Conservation (phyloP, 2,113 vertebrate genomes). For the Alethe castanea region DNA sequence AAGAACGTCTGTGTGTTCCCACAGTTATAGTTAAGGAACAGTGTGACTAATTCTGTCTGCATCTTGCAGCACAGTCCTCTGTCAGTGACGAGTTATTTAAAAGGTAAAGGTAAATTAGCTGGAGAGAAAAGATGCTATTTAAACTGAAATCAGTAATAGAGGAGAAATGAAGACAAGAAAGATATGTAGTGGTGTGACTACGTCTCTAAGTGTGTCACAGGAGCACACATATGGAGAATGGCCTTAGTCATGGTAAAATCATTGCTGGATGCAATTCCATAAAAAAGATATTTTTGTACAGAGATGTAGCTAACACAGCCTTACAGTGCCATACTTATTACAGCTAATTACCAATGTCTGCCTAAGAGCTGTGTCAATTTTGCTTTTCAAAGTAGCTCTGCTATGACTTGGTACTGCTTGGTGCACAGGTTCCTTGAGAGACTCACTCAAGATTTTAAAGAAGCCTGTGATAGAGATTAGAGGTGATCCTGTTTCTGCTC, state of each 20-base stretch:
- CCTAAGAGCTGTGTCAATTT: neutral
- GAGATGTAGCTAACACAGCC: neutral
- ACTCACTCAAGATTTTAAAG: neutral
- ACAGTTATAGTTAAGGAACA: neutral
- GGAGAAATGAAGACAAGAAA: neutral
- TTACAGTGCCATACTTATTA: neutral
- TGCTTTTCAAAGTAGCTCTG: neutral
- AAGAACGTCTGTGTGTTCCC: neutral
- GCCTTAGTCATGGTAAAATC: neutral
- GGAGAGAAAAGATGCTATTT: neutral
- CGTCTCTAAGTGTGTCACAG: neutral
- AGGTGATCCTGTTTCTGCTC: neutral
- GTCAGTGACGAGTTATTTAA: neutral
- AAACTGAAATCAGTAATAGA: neutral
- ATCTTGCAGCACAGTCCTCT: neutral
- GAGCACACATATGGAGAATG: accelerated
- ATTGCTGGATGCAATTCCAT: neutral
- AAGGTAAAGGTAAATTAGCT: neutral
- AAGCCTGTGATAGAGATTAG: neutral
- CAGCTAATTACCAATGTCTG: neutral
- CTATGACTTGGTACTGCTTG: neutral
- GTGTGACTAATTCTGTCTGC: neutral
- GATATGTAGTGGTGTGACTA: neutral
- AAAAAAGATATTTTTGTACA: neutral
- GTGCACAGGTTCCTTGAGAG: neutral